phyloP scores from a whole-genome alignment of 2,113 vertebrate species.

The Ailuropoda melanoleuca region DNA sequence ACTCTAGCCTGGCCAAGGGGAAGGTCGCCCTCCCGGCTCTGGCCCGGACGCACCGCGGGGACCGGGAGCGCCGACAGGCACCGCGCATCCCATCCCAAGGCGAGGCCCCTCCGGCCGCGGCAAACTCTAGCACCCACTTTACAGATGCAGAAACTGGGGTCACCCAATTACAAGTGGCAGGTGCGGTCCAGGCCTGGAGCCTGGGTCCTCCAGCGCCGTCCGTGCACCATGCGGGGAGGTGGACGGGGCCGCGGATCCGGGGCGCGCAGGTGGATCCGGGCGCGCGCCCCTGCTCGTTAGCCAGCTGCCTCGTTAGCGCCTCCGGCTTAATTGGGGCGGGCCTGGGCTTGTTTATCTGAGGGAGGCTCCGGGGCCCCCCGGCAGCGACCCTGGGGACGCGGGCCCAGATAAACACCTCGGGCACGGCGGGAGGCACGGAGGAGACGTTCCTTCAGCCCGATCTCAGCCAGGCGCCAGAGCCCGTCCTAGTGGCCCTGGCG shows the following conservation, averaged over 20 bases:
- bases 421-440: fast-evolving
- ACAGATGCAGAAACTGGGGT: background rate
- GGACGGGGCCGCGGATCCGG: fast-evolving
- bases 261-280: background rate
- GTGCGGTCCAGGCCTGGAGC: background rate
- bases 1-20: background rate
- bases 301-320: conserved; percentile 3
- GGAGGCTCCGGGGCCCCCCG: background rate
- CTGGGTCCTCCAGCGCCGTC: background rate
- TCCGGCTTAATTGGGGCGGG: background rate
- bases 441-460: background rate
- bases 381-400: background rate
- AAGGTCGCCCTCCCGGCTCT: too few relatives aligned
- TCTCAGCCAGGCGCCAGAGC: background rate
- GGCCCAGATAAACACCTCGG: conserved; percentile 42
- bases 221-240: background rate
- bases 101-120: background rate
- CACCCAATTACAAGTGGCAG: background rate
- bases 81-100: background rate
- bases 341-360: conserved; percentile 32
- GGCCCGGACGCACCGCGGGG: background rate
- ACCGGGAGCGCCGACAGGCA: too few relatives aligned
- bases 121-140: background rate
- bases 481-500: fast-evolving
- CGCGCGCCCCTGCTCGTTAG: background rate